These are phyloP conservation scores for Epiperipatus broadwayi DNA, from an alignment of 2,888 invertebrate species.

Conservation along the genomic window DNA sequence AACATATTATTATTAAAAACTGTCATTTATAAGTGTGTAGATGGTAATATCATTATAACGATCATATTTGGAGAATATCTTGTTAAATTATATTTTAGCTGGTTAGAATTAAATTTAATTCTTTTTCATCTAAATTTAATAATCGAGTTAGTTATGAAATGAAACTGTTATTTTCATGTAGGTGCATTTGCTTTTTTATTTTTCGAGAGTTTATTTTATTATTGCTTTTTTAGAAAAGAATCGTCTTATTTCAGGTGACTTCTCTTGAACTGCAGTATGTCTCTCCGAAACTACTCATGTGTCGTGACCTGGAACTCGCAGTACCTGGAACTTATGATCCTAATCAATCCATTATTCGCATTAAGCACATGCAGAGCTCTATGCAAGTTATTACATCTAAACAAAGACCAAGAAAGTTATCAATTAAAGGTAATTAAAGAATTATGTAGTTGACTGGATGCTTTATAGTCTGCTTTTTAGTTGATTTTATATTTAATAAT, in stretches of 20 bases:
- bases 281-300: conserved; percentile 68
- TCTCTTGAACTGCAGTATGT: conserved; percentile 85
- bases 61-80: too few relatives aligned
- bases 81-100: not conserved
- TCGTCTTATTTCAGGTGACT: conserved; percentile 42
- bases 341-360: conserved; percentile 65
- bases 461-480: conserved; percentile 4
- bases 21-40: too few relatives aligned
- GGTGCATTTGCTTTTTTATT: too few relatives aligned
- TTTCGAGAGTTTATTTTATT: not conserved
- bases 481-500: not conserved
- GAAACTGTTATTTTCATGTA: too few relatives aligned
- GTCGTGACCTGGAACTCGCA: conserved; percentile 79
- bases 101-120: not conserved
- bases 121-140: not conserved
- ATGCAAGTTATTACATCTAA: conserved; percentile 93
- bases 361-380: conserved; percentile 71
- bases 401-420: conserved; percentile 83
- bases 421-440: conserved; percentile 44
- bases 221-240: not conserved
- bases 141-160: not conserved
- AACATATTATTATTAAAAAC: too few relatives aligned
- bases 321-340: conserved; percentile 97
- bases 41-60: too few relatives aligned
- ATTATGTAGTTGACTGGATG: conserved; percentile 1